phyloP scores from a whole-genome alignment of 2,888 invertebrate species.

The Meandrusa payeni region DNA sequence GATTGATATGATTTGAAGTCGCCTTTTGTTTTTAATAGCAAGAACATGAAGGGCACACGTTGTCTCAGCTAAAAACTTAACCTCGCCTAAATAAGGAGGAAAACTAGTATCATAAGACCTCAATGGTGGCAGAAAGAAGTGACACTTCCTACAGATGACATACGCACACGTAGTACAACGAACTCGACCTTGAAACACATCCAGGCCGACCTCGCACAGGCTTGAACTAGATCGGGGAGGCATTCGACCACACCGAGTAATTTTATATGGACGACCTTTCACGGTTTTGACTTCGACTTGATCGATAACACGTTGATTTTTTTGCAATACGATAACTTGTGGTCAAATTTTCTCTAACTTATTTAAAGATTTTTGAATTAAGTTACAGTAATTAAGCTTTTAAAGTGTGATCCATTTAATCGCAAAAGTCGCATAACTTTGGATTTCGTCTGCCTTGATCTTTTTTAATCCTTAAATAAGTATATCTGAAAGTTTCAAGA shows the following conservation, averaged over 20 bases:
- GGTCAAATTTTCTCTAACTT: no score
- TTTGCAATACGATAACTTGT: not conserved
- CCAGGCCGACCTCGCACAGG: conserved; percentile 14
- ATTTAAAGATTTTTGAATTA: no score
- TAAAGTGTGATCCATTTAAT: no score
- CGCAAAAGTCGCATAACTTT: no score
- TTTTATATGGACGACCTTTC: conserved; percentile 7
- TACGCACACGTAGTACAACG: conserved; percentile 8
- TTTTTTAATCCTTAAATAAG: no score
- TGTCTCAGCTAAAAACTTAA: conserved; percentile 2
- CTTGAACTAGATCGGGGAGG: conserved; percentile 13
- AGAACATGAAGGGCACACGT: conserved; percentile 4
- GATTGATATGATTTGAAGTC: no score
- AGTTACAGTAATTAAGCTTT: no score
- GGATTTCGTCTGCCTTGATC: no score
- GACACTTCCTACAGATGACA: conserved; percentile 23
- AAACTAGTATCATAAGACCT: conserved; percentile 16
- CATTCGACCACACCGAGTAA: conserved; percentile 15
- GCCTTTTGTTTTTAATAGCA: no score
- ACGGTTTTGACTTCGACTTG: conserved; percentile 3
- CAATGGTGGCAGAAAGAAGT: conserved; percentile 16
- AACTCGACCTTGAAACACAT: conserved; percentile 17
- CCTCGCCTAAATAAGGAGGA: conserved; percentile 19
- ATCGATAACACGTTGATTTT: conserved; percentile 3
- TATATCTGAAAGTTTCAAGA: no score